Conservation (phyloP, 2,888 invertebrate genomes). For the Agrypnus murinus region DNA sequence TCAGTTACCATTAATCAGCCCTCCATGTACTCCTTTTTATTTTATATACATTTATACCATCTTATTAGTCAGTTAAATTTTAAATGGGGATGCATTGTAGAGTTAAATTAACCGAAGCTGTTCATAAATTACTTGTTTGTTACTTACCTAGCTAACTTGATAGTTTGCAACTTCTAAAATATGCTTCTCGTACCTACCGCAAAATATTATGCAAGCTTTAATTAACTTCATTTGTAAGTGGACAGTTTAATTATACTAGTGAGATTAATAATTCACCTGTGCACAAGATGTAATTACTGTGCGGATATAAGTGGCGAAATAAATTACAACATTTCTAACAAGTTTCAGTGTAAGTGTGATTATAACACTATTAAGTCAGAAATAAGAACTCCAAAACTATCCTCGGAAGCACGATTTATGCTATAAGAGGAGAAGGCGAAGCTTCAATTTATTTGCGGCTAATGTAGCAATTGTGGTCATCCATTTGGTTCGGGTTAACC, state of each 20-base stretch:
- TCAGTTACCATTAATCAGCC: too few species aligned
- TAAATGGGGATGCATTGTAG: too few species aligned
- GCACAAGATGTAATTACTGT: neutral
- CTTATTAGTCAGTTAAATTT: too few species aligned
- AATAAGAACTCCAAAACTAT: too few species aligned
- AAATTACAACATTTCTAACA: neutral
- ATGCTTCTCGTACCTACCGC: neutral
- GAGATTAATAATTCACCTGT: constrained; percentile 15
- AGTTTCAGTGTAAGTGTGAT: neutral
- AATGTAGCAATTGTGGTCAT: too few species aligned
- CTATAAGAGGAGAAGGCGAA: too few species aligned
- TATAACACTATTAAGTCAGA: neutral
- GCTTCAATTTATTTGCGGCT: too few species aligned
- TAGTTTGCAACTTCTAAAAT: constrained; percentile 1
- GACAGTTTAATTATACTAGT: constrained; percentile 9
- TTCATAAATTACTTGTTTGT: neutral
- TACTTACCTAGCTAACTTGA: neutral
- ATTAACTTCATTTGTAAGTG: constrained; percentile 11
- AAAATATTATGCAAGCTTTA: constrained; percentile 1
- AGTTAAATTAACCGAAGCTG: too few species aligned
- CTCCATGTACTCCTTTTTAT: too few species aligned
- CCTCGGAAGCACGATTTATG: too few species aligned
- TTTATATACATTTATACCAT: too few species aligned
- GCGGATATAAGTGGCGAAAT: neutral
- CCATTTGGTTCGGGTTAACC: too few species aligned